phyloP scores from a whole-genome alignment of 2,113 vertebrate species.

The Pantherophis guttatus region DNA sequence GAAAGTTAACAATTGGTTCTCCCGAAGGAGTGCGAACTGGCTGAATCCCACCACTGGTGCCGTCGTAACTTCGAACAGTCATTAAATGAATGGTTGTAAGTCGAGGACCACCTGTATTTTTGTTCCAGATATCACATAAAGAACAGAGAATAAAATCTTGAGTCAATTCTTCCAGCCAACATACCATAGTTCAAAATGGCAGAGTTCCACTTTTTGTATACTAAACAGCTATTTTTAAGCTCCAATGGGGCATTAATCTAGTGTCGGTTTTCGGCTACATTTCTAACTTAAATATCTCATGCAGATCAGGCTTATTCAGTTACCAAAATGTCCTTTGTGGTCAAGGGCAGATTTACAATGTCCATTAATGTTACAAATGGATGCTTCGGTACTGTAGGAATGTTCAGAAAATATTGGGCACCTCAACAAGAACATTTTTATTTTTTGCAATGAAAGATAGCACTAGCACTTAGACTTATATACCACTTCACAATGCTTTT shows the following conservation, averaged over 20 bases:
- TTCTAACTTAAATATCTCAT: accelerated
- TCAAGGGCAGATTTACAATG: not conserved
- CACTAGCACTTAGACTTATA: too few relatives aligned
- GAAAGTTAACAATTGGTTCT: too few relatives aligned
- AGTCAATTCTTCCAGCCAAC: not conserved
- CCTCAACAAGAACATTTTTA: too few relatives aligned
- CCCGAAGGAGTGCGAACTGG: too few relatives aligned
- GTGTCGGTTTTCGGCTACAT: accelerated
- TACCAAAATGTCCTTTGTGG: not conserved
- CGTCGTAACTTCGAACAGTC: too few relatives aligned
- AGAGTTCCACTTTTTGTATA: not conserved
- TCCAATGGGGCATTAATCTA: not conserved
- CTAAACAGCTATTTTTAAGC: not conserved
- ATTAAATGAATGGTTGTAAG: too few relatives aligned
- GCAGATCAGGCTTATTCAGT: not conserved
- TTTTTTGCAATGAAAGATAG: too few relatives aligned
- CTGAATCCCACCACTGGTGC: too few relatives aligned
- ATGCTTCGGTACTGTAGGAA: not conserved
- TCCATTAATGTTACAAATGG: not conserved
- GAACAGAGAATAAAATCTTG: not conserved
- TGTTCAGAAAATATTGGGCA: not conserved
- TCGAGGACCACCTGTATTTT: too few relatives aligned
- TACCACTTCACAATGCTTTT: too few relatives aligned
- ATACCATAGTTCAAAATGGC: not conserved
- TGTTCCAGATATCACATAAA: not conserved